phyloP scores from a whole-genome alignment of 2,888 invertebrate species.

The Spodoptera exigua region DNA sequence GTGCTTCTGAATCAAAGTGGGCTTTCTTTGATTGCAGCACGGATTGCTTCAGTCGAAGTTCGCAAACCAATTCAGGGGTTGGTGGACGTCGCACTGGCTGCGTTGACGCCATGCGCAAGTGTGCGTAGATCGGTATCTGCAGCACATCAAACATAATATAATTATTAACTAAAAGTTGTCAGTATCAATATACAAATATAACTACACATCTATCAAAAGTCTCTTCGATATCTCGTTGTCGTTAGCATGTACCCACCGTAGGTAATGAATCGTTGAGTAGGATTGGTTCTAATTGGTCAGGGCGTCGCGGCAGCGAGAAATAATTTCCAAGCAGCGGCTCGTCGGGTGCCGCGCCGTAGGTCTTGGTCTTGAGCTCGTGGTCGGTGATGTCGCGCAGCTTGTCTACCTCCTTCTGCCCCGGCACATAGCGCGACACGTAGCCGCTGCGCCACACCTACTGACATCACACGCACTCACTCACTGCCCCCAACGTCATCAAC shows the following conservation, averaged over 20 bases:
- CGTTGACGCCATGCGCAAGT: conserved; percentile 90
- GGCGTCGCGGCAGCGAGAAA: conserved; percentile 86
- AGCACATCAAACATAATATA: neutral
- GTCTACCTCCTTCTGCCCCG: conserved; percentile 83
- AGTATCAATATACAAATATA: no score
- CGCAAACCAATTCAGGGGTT: conserved; percentile 87
- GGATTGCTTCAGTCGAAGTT: conserved; percentile 73
- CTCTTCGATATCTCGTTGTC: no score
- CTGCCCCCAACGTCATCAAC: no score
- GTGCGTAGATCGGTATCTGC: conserved; percentile 92
- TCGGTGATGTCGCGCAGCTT: conserved; percentile 79
- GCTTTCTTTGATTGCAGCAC: conserved; percentile 21
- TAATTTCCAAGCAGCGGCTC: conserved; percentile 90
- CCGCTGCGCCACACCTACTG: conserved; percentile 84
- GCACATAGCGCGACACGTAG: conserved; percentile 85
- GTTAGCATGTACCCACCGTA: no score
- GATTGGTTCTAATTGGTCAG: conserved; percentile 83
- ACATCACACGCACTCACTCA: neutral
- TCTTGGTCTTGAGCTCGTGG: conserved; percentile 76
- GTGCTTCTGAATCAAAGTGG: no score
- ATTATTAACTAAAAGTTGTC: neutral
- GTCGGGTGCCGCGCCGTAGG: conserved; percentile 88
- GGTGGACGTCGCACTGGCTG: conserved; percentile 87
- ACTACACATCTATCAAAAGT: no score
- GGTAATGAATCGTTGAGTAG: conserved; percentile 90